A percentile compares a stretch with the other conserved stretches of the same genome.
These are phyloP conservation scores for Adelosebastes latens DNA, from an alignment of 2,797 vertebrate genomes.

Conservation along the genomic window DNA sequence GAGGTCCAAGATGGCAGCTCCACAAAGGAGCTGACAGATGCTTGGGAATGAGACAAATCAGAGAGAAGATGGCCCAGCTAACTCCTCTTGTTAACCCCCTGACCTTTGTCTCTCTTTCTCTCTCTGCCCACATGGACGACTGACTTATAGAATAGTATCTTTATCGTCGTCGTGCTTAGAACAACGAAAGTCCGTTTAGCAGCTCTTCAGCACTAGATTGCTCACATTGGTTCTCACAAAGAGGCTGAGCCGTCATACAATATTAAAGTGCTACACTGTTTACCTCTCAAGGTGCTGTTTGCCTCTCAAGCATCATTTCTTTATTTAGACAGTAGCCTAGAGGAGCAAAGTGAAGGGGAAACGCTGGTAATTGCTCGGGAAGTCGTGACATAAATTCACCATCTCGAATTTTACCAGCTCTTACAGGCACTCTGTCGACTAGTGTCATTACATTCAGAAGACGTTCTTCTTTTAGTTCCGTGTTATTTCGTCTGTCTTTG, in stretches of 20 bases:
- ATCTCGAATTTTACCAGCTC: conserved; percentile 25
- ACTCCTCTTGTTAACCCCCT: conserved; percentile 47
- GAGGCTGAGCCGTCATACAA: conserved; percentile 21
- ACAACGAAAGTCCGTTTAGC: neutral
- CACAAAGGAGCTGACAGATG: conserved; percentile 44
- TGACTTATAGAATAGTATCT: neutral
- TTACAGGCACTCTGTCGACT: conserved; percentile 9
- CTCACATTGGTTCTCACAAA: neutral
- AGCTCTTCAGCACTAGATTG: neutral
- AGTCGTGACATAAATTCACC: conserved; percentile 31
- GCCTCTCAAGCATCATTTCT: conserved; percentile 46
- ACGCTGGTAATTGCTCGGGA: conserved; percentile 53
- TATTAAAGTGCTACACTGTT: conserved; percentile 54
- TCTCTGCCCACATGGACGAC: neutral
- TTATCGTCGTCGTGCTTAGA: neutral
- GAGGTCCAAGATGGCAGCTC: conserved; percentile 52
- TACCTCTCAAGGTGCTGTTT: conserved; percentile 54
- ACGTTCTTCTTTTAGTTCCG: neutral
- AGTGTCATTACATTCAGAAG: neutral
- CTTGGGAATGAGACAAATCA: conserved; percentile 44
- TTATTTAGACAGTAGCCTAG: conserved; percentile 48
- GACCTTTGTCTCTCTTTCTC: conserved; percentile 11
- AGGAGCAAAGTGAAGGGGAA: conserved; percentile 34
- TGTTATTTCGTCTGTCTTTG: conserved; percentile 1
- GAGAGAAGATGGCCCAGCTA: conserved; percentile 29